Base-by-base conservation (phyloP, 2,797 vertebrate species). In the Emys orbicularis region DNA sequence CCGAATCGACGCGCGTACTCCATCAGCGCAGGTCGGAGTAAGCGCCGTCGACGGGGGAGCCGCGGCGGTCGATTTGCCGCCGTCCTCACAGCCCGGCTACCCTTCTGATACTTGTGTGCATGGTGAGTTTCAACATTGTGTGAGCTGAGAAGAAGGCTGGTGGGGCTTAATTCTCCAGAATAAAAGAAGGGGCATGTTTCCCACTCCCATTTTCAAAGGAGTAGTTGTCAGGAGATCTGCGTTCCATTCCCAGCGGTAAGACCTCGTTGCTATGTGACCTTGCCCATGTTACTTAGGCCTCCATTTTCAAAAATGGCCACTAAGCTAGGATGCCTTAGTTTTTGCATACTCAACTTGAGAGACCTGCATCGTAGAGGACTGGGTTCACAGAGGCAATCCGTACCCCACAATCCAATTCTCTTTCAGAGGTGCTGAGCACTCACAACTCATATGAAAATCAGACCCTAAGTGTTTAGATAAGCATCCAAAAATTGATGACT, bases 401-500 rank as follows among this genome's bases (percentile, higher is more conserved):
- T 59, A 74, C 44, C 81, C 1, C 2, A 53, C 79, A 89, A 80
- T 95, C 91, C 21, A 76, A 79, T 47, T 72, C 12, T 0, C 56
- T 56, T 68, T 86, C 57, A n/a, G n/a, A n/a, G n/a, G n/a, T n/a
- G n/a, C n/a, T n/a, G n/a, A n/a, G n/a, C n/a, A n/a, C n/a, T n/a
- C n/a, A n/a, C n/a, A n/a, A n/a, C n/a, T n/a, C n/a, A n/a, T n/a
- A n/a, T n/a, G 27, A n/a, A 88, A 84, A 18, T 12, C 0, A 80
- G 92, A 77, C 5, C 0, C n/a, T 95, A 49, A 2, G 37, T 87
- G 88, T 88, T 0, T 92, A 79, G 34, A 11, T 59, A 91, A 88
- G n/a, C 93, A 81, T 44, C 92, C 86, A 79, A 88, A 93, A 95
- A 79, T 80, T 57, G 88, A 90, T 0, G 90, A 84, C 92, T 93